Evolutionary conservation across 1,140 invertebrate species (phyloP), one percentile per base, ranked within the genome.

Genomic region (Araneus ventricosus): DNA sequence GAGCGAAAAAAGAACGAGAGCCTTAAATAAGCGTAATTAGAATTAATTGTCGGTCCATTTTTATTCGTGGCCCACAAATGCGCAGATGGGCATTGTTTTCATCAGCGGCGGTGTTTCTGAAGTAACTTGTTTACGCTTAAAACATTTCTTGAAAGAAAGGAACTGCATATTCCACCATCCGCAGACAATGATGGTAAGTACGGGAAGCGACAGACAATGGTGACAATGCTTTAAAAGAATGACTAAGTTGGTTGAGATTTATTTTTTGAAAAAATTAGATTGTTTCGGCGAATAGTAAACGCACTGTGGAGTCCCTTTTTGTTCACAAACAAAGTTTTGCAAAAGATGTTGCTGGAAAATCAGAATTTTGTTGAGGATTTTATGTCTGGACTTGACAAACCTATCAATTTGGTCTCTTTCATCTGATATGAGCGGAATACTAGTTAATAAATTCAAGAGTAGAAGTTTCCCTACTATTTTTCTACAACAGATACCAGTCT

Each of bases 1-100:
- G 82, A 45, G 14, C 7, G 82, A 27, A 84, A 84, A 75, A 84
- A 84, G 30, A 59, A 57, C 80, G n/a, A 75, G 41, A 52, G 30
- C 8, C 63, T 90, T 90, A 90, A 79, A 80, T 90, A 79, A 90
- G 88, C 67, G 88, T 90, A 90, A 90, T 90, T 90, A 79, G 88
- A 80, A 90, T 90, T 90, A 90, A 90, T 90, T 90, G 88, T 80
- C 63, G 70, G 37, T 20, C 20, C 45, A 80, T 90, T 90, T 90
- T 90, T 90, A 39, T 59, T 24, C 70, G 27, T n/a, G 27, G 52
- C 59, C 45, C 27, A 79, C 88, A 90, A 90, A 90, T 80, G 70
- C 88, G 1, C 39, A 90, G 88, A 90, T 80, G 88, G n/a, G 41
- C n/a, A 90, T 90, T 90, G 88, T 90, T 90, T 80, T 57, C 63